Evolutionary conservation across 2,113 vertebrate species (phyloP), one percentile per base, ranked within the genome.

Genomic region (Pholis gunnellus): DNA sequence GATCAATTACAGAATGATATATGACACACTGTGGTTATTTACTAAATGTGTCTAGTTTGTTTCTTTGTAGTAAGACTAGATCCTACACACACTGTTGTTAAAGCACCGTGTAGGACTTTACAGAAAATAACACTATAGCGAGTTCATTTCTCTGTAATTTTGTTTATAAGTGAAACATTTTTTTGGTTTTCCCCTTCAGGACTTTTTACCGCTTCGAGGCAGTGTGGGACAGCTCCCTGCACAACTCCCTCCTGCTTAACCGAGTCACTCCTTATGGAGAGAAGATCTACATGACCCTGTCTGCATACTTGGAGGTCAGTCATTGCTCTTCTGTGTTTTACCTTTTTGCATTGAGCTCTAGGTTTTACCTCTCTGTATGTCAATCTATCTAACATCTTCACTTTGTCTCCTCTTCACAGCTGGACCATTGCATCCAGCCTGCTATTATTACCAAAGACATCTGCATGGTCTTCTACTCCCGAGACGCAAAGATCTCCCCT

Each of bases 401-500:
- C 50, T 71, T 36, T 82, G 63, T 73, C 68, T 86, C 57, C 59
- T 78, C 79, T 57, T 81, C 87, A 6, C 90, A 99, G 98, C 96
- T 99, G 46, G 98, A 99, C 91, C 98, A 99, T 65, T 99, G 98
- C 94, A 99, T 99, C 93, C 98, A 99, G 93, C 98, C 98, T 0
- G 98, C 98, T 0, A 97, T 99, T 54, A 96, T 99, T 86, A 99
- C 98, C 68, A 99, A 99, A 95, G 98, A 99, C 22, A 96, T 99
- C 25, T 99, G 98, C 83, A 98, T 97, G 98, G 97, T 99, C 82
- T 99, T 98, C 81, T 99, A 99, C 91, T 99, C 98, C 3, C 93
- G 98, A 40, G 98, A 99, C 2, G 97, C 98, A 84, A 99, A 97
- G 94, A 97, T 99, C 87, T 98, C 97, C 0, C 97, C 98, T 0